Percentiles rank a stretch among this genome's conserved stretches.
phyloP scores from a whole-genome alignment of 92 coral and sea anemone genomes.

The Paramuricea clavata region DNA sequence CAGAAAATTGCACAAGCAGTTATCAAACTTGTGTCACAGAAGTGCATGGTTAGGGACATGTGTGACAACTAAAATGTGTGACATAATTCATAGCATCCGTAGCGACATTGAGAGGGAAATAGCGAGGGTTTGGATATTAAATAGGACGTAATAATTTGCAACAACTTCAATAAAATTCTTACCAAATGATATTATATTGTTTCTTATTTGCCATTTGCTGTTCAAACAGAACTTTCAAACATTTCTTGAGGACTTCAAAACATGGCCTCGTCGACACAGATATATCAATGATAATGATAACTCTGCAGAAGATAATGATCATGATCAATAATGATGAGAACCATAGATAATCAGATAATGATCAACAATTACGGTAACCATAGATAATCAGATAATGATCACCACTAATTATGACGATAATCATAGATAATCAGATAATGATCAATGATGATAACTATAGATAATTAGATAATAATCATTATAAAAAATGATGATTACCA shows the following conservation, averaged over 20 bases:
- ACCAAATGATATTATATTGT: slow-evolving; percentile 94
- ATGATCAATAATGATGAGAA: background rate
- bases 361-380: background rate
- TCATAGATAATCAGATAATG: too few relatives aligned
- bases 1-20: too few relatives aligned
- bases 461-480: background rate
- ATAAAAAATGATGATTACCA: background rate
- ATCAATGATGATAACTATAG: background rate
- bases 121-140: too few relatives aligned
- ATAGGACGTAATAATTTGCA: too few relatives aligned
- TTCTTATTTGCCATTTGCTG: slow-evolving; percentile 99
- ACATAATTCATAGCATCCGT: too few relatives aligned
- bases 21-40: too few relatives aligned
- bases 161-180: slow-evolving; percentile 1
- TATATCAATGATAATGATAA: slow-evolving; percentile 88
- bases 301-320: slow-evolving; percentile 63
- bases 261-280: slow-evolving; percentile 96
- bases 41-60: too few relatives aligned
- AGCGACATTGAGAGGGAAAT: too few relatives aligned
- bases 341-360: background rate
- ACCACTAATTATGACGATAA: too few relatives aligned
- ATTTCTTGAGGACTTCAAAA: slow-evolving; percentile 75
- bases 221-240: slow-evolving; percentile 83
- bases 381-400: background rate
- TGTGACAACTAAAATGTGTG: too few relatives aligned